Conservation (phyloP, 2,888 invertebrate genomes). For the Abscondita cerata region DNA sequence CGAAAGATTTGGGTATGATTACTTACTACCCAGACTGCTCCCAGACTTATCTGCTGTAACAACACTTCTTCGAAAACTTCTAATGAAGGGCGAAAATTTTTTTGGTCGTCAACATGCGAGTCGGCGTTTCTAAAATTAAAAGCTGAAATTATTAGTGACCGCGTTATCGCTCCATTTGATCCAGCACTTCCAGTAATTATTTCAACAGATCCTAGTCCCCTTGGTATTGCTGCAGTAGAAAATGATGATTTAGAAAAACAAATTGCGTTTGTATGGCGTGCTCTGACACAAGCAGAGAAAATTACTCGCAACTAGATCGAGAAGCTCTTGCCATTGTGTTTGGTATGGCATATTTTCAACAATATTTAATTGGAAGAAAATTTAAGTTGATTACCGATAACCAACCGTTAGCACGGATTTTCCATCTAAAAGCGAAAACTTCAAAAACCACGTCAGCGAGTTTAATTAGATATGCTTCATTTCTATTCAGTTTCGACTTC, state of each 20-base stretch:
- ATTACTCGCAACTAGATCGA: constrained; percentile 3
- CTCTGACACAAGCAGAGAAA: constrained; percentile 1
- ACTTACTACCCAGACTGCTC: not conserved
- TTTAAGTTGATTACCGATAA: not conserved
- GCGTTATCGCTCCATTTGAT: not conserved
- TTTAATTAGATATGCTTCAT: not conserved
- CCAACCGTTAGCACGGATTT: constrained; percentile 6
- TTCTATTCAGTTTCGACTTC: not conserved
- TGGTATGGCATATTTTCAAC: not conserved
- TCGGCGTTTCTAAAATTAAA: constrained; percentile 2
- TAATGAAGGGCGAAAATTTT: not conserved
- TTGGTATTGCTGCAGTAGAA: not conserved
- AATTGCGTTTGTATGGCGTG: not conserved
- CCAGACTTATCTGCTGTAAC: not conserved
- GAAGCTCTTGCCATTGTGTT: constrained; percentile 2
- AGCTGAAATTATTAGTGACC: not conserved
- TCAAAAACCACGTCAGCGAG: constrained; percentile 1
- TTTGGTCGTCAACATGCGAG: not conserved
- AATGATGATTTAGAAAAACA: not conserved
- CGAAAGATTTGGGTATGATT: not conserved
- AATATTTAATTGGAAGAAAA: constrained; percentile 5
- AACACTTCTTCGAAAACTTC: not conserved
- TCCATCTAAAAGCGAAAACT: too few species aligned
- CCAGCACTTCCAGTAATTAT: constrained; percentile 4
- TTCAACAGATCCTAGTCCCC: not conserved